These are phyloP conservation scores for Diacarnus erythraeanus DNA, from an alignment of 37 sponge, comb jelly and placozoan genomes.

Conservation along the genomic window DNA sequence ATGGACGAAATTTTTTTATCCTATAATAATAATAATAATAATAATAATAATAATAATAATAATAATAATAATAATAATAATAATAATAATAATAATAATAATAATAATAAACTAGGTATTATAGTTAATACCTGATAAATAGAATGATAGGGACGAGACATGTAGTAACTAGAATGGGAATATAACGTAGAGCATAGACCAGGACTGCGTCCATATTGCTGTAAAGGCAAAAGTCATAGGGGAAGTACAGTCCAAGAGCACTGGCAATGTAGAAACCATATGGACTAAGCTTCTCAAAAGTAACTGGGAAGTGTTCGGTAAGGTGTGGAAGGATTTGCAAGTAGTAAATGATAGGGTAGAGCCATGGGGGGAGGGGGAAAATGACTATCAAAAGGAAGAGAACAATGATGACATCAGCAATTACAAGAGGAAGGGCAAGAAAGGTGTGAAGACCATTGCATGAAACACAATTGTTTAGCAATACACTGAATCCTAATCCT, in stretches of 20 bases:
- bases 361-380: constrained; percentile 22
- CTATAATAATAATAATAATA: constrained; percentile 9
- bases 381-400: constrained; percentile 4
- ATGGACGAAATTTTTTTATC: not conserved
- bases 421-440: constrained; percentile 23
- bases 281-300: constrained; percentile 50
- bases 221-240: constrained; percentile 79
- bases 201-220: constrained; percentile 28
- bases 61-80: no score
- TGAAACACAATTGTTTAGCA: constrained; percentile 52
- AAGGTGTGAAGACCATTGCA: constrained; percentile 26
- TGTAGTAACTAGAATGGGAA: constrained; percentile 44
- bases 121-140: constrained; percentile 20
- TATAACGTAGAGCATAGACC: constrained; percentile 49
- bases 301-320: constrained; percentile 44
- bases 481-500: constrained; percentile 52
- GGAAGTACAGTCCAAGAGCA: constrained; percentile 66
- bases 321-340: constrained; percentile 56
- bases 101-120: no score
- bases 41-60: no score
- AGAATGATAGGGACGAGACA: not conserved
- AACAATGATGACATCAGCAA: constrained; percentile 12
- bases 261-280: constrained; percentile 58
- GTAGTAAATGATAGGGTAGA: constrained; percentile 40
- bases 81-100: no score